Conservation (phyloP, 2,113 vertebrate species). For the Ictidomys tridecemlineatus region DNA sequence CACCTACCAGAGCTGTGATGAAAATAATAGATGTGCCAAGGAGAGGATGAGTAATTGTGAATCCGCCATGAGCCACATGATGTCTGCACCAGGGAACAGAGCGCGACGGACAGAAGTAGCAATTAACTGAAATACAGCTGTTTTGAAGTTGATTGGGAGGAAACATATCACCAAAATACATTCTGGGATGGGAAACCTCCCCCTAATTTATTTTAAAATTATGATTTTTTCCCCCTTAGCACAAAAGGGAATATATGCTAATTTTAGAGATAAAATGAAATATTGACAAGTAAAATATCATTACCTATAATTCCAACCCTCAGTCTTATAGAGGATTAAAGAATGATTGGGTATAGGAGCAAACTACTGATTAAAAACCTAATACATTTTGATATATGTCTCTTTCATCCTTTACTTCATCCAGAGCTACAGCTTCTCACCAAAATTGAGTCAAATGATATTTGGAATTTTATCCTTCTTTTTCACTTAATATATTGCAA, state of each 20-base stretch:
- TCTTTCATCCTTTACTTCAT: background rate
- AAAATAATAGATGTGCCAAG: background rate
- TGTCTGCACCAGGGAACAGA: background rate
- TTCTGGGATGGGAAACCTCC: background rate
- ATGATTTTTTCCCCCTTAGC: background rate
- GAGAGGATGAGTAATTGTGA: background rate
- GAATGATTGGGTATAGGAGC: background rate
- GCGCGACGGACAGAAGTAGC: background rate
- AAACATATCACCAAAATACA: background rate
- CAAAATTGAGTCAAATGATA: slow-evolving; percentile 13
- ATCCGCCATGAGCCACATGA: background rate
- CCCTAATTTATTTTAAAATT: background rate
- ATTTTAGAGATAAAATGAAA: slow-evolving; percentile 32
- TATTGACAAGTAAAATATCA: background rate
- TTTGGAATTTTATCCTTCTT: slow-evolving; percentile 1
- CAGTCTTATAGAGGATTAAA: slow-evolving; percentile 30
- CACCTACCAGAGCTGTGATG: background rate
- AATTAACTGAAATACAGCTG: slow-evolving; percentile 52
- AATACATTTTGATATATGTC: background rate
- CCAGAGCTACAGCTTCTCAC: background rate
- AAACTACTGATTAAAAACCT: background rate
- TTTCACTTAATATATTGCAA: slow-evolving; percentile 32
- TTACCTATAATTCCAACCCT: background rate
- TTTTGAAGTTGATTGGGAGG: slow-evolving; percentile 48
- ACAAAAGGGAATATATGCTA: slow-evolving; percentile 18